A percentile compares a stretch with the other conserved stretches of the same genome.
phyloP scores from a whole-genome alignment of 1,140 invertebrate species.

The Periplaneta americana region DNA sequence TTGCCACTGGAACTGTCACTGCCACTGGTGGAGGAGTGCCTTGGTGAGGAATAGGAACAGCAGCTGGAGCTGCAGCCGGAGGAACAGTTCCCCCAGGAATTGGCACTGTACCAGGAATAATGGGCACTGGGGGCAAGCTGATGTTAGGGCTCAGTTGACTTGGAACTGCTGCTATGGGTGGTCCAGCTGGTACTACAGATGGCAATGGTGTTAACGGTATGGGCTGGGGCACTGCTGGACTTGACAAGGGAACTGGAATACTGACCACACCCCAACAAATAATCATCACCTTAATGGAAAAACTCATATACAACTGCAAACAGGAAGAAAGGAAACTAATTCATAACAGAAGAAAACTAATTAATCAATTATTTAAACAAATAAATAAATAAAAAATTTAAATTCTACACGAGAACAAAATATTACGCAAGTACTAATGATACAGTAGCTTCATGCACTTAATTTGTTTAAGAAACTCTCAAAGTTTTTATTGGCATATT shows the following conservation, averaged over 20 bases:
- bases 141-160: slow-evolving; percentile 1
- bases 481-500: no score
- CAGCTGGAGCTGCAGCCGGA: neutral
- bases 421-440: no score
- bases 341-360: no score
- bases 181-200: slow-evolving; percentile 6
- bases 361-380: no score
- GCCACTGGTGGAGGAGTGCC: neutral
- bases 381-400: no score
- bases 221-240: neutral
- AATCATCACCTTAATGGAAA: no score
- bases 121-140: slow-evolving; percentile 1
- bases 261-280: neutral
- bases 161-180: slow-evolving; percentile 17
- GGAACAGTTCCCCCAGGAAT: neutral
- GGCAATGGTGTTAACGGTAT: slow-evolving; percentile 2
- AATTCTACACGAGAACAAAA: no score
- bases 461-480: no score
- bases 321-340: no score
- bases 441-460: no score
- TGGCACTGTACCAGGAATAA: neutral
- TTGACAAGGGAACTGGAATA: neutral
- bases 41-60: neutral
- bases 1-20: neutral
- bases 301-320: no score